Percentiles rank a stretch among this genome's conserved stretches.
Conservation (phyloP, 1,140 invertebrate genomes). For the Conopomorpha cramerella region DNA sequence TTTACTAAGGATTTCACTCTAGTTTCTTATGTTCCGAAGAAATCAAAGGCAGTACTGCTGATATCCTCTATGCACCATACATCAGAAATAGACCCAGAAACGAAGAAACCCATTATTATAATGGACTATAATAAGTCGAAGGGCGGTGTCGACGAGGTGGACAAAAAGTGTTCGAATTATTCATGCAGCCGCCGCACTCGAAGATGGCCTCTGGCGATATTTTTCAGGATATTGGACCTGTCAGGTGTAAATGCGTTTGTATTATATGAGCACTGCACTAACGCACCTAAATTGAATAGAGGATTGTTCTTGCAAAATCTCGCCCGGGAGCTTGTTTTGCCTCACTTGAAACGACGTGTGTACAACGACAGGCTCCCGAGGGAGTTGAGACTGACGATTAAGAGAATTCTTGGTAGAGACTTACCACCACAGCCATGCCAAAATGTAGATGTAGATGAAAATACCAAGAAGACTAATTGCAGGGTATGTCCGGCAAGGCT, state of each 20-base stretch:
- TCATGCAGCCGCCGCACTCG: constrained; percentile 22
- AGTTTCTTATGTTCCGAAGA: constrained; percentile 14
- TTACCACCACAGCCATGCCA: no score
- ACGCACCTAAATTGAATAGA: constrained; percentile 10
- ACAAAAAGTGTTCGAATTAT: constrained; percentile 36
- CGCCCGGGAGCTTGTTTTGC: no score
- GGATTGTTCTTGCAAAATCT: constrained; percentile 9
- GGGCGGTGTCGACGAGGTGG: constrained; percentile 37
- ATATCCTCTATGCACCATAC: constrained; percentile 23
- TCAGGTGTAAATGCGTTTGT: constrained; percentile 16
- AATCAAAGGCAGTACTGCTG: constrained; percentile 19
- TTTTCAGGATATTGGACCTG: constrained; percentile 28
- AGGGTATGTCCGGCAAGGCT: no score
- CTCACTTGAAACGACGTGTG: no score
- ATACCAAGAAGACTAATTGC: no score
- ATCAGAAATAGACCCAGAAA: constrained; percentile 12
- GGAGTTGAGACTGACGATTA: no score
- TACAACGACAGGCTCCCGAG: no score
- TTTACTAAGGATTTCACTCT: constrained; percentile 15
- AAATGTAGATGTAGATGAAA: no score
- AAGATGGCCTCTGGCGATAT: constrained; percentile 35
- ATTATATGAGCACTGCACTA: constrained; percentile 10
- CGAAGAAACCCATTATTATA: constrained; percentile 38
- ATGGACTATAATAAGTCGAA: constrained; percentile 41
- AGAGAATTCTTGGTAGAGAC: no score